Evolutionary conservation across 2,797 vertebrate species (phyloP), one percentile per base, ranked within the genome.

Genomic region (Delichon dasypus): DNA sequence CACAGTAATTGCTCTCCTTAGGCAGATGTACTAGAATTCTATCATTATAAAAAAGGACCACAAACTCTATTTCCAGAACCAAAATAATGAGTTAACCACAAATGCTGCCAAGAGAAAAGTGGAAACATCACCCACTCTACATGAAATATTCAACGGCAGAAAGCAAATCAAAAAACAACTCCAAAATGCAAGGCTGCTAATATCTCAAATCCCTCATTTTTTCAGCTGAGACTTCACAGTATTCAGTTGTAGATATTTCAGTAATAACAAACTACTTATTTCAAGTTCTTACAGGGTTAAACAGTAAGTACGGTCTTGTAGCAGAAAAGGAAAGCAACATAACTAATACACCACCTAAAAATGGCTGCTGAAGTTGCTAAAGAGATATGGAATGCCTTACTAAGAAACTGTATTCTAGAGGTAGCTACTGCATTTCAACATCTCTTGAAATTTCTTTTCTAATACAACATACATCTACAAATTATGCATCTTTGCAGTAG

Each of bases 361-460:
- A 23, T 7, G 22, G 38, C 70, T 80, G 82, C 57, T 75, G 13
- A 74, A 77, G 9, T 27, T 23, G 44, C 38, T 74, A 2, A 47
- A 64, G 42, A 50, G 16, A 16, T 11, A 50, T 2, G 19, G 70
- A 65, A 64, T 32, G 32, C 20, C 73, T 47, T 44, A 22, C 19
- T n/a, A 34, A 22, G 30, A 88, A 83, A 88, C 5, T 18, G 4
- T 27, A 42, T 38, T 34, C n/a, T 79, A 29, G 61, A 64, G 7
- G 47, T 11, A 82, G 45, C 47, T 78, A 65, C 45, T 45, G n/a
- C 54, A 75, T 62, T 84, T 85, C 58, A 84, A 23, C 34, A 64
- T 77, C 50, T 87, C 84, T 94, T 85, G 47, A 90, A 89, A 88
- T 95, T 75, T 75, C 82, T 95, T 96, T 96, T 32, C 55, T 40